Base-by-base conservation (phyloP, 2,797 vertebrate species). In the Petrocephalus sullivani region DNA sequence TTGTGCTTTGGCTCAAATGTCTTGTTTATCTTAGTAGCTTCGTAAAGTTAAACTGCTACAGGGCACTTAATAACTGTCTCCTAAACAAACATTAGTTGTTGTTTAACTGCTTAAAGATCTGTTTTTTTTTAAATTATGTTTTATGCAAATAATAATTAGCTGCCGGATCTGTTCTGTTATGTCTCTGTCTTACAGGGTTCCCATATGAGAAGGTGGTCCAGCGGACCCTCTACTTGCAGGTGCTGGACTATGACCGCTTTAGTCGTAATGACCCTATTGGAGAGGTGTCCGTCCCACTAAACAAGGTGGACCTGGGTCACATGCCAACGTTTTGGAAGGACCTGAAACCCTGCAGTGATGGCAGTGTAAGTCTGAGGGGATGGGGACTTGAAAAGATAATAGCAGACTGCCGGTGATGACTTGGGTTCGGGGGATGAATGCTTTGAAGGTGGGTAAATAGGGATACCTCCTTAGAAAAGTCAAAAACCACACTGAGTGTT, bases 291-390 rank as follows among this genome's bases (percentile, higher is more conserved):
- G 96, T 99, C 92, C 98, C 98, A 0, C 97, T 99, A 88, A 99
- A 99, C 94, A 99, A 99, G 94, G 96, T 98, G 95, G 98, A 99
- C 92, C 96, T 99, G 92, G 98, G 97, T 87, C 98, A 99, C 94
- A 97, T 98, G 95, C 98, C 99, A 94, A 98, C 97, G 61, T 98
- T 99, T 96, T 99, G 98, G 98, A 99, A 99, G 95, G 98, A 99
- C 90, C 97, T 99, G 90, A 99, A 99, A 93, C 98, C 98, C 89
- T 99, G 98, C 96, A 99, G 96, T 49, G 98, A 99, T 21, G 98
- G 98, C 95, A 97, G 97, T 14, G 98, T 99, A 96, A 99, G 98
- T 83, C 61, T n/a, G n/a, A 46, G 75, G 49, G 49, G 61, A 4
- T 54, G 9, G 46, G 16, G 78, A 7, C n/a, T 23, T 51, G 46